phyloP scores from a whole-genome alignment of 23 tunicate species.

The Oikopleura dioica region DNA sequence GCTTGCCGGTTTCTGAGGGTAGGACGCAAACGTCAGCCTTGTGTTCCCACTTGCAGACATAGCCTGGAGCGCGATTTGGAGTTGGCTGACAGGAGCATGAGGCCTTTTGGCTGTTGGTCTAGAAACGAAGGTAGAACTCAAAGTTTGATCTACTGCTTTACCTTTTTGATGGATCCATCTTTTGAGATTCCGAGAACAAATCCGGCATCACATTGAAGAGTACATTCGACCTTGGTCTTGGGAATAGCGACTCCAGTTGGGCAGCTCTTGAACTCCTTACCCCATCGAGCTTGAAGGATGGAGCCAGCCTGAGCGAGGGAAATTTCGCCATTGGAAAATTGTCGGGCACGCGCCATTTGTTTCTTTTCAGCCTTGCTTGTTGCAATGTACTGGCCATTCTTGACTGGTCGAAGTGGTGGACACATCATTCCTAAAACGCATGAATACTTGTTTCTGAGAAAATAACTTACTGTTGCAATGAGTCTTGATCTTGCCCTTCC shows the following conservation, averaged over 20 bases:
- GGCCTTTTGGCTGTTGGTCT: not conserved
- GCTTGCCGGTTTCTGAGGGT: not conserved
- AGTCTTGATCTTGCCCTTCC: not conserved
- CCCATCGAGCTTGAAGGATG: constrained; percentile 8
- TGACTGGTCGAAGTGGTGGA: not conserved
- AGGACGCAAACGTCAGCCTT: not conserved
- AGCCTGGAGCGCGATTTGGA: not conserved
- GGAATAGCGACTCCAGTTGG: not conserved
- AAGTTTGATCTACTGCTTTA: not conserved
- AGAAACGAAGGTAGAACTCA: not conserved
- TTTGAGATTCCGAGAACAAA: not conserved
- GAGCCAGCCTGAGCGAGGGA: too few species aligned
- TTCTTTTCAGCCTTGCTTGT: too few species aligned
- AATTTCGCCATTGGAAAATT: too few species aligned
- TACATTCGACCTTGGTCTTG: not conserved
- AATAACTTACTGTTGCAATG: constrained; percentile 8
- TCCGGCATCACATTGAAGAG: not conserved
- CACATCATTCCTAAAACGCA: not conserved
- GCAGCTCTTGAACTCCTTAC: not conserved
- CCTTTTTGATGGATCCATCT: not conserved
- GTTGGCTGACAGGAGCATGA: not conserved
- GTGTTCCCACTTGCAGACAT: not conserved
- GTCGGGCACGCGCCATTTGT: too few species aligned
- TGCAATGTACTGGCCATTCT: not conserved
- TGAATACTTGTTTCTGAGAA: not conserved